Evolutionary conservation across 2,797 vertebrate species (phyloP), one percentile per base, ranked within the genome.

Genomic region (Adelosebastes latens): DNA sequence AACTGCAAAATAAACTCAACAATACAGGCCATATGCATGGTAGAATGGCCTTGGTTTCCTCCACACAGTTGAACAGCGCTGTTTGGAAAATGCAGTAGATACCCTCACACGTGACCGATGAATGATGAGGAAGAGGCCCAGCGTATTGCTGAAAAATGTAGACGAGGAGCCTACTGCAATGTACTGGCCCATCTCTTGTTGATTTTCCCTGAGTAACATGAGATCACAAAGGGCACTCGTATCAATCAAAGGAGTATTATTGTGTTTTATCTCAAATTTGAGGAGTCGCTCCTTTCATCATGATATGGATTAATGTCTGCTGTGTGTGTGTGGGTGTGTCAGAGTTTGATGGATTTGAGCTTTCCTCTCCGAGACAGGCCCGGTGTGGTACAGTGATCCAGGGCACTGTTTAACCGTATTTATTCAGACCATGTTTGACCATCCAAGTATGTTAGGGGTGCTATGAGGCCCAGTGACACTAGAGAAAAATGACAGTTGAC

Each of bases 351-450:
- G 58, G 80, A 88, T 90, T 70, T 80, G 67, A 59, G 67, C 46
- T 64, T 84, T 72, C 72, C 29, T 59, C 39, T 80, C 62, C 8
- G 65, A 90, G 80, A 72, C 81, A 81, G 72, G 75, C 75, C 70
- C 67, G 6, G 53, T 80, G 64, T 85, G 86, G 84, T 90, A 83
- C 83, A 85, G 65, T 56, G 42, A 58, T 76, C 29, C 34, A 25
- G 72, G 34, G 65, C 58, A 62, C 66, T 75, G 72, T 74, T 81
- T 85, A 77, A 88, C 69, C 12, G 0, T 81, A 85, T 93, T 88
- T 90, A 75, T 83, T 89, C 73, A 90, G 60, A 83, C 53, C 75
- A 88, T n/a, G n/a, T n/a, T n/a, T n/a, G n/a, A n/a, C n/a, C n/a
- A 72, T 82, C 71, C 77, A 90, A 81, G 89, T 90, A 88, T 83